A percentile compares a stretch with the other conserved stretches of the same genome.
These are phyloP conservation scores for Calliopum simillimum DNA, from an alignment of 2,888 invertebrate species.

Conservation along the genomic window DNA sequence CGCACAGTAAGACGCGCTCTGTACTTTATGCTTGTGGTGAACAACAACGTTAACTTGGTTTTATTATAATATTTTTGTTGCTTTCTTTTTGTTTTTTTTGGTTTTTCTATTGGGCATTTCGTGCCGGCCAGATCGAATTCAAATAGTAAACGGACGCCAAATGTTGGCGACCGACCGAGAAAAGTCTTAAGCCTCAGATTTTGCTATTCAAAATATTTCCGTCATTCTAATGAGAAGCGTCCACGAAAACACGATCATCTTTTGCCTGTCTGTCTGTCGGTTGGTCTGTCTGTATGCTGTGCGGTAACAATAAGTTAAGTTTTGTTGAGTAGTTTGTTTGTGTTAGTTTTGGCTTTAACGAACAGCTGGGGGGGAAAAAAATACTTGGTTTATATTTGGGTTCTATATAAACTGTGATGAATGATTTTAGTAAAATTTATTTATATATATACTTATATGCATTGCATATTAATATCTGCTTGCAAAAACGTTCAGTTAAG, in stretches of 20 bases:
- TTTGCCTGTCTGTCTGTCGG: no score
- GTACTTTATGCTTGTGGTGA: not conserved
- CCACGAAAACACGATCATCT: slow-evolving; percentile 35
- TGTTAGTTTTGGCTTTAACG: not conserved
- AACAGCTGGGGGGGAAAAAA: no score
- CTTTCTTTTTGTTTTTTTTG: no score
- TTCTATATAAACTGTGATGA: no score
- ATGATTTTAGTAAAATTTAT: no score
- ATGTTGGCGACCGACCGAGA: slow-evolving; percentile 1
- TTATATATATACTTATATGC: no score
- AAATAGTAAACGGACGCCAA: not conserved
- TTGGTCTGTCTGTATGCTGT: not conserved
- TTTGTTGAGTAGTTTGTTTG: not conserved
- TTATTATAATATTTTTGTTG: not conserved
- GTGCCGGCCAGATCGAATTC: slow-evolving; percentile 44
- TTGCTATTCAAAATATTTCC: slow-evolving; percentile 46
- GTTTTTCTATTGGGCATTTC: slow-evolving; percentile 30
- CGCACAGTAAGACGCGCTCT: not conserved
- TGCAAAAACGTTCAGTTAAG: no score
- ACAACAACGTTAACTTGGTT: not conserved
- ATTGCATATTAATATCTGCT: no score
- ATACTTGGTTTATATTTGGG: no score
- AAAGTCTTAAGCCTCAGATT: slow-evolving; percentile 1
- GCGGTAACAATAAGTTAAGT: not conserved
- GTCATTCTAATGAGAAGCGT: slow-evolving; percentile 45